Conservation (phyloP, 2,888 invertebrate genomes). For the Blastobasis adustella region DNA sequence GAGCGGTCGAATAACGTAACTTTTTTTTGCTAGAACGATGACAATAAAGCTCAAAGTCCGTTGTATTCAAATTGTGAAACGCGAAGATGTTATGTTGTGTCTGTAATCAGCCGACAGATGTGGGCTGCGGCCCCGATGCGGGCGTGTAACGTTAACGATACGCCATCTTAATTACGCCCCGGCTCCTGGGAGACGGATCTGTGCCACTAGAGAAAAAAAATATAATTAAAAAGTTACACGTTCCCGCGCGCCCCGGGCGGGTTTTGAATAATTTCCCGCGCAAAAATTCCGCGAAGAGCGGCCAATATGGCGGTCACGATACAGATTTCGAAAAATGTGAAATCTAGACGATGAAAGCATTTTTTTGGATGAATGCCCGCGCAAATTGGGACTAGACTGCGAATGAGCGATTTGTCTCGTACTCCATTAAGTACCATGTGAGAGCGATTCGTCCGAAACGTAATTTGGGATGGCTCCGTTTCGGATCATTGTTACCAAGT, state of each 20-base stretch:
- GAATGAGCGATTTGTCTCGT: conserved; percentile 9
- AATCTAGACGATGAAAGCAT: conserved; percentile 14
- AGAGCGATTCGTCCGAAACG: conserved; percentile 19
- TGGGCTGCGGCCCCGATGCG: conserved; percentile 44
- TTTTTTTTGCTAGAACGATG: conserved; percentile 12
- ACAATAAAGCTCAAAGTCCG: conserved; percentile 32
- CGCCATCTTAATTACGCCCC: conserved; percentile 1
- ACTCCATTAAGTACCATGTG: conserved; percentile 14
- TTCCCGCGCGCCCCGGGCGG: conserved; percentile 19
- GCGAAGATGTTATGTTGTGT: conserved; percentile 24
- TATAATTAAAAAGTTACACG: conserved; percentile 28
- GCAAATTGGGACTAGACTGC: conserved; percentile 17
- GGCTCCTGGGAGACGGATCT: conserved; percentile 17
- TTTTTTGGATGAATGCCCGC: conserved; percentile 23
- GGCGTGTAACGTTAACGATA: conserved; percentile 22
- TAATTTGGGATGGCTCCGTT: conserved; percentile 18
- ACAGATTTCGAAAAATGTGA: conserved; percentile 10
- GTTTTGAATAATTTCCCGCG: conserved; percentile 30
- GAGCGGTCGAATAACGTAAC: conserved; percentile 15
- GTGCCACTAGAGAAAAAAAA: conserved; percentile 37
- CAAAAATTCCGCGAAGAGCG: conserved; percentile 8
- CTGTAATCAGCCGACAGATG: conserved; percentile 43
- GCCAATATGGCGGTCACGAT: conserved; percentile 5
- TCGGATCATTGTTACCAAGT: conserved; percentile 11
- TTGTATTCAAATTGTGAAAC: conserved; percentile 9